Conservation (phyloP, 2,797 vertebrate genomes). For the Lycodopsis pacificus region DNA sequence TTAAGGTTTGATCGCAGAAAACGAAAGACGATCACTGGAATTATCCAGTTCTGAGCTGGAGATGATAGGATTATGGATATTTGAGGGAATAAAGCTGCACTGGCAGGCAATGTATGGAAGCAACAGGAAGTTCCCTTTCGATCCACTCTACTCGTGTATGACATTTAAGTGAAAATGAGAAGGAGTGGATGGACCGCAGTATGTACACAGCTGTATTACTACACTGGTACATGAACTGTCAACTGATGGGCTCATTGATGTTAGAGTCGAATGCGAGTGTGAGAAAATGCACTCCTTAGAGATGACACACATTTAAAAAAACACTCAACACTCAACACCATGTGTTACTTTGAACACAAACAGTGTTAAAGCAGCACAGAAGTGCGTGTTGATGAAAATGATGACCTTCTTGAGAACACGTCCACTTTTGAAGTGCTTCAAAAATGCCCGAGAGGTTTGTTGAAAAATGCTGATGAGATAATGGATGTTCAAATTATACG, state of each 20-base stretch:
- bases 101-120: not conserved
- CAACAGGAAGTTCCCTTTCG: slow-evolving; percentile 42
- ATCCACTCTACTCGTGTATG: slow-evolving; percentile 44
- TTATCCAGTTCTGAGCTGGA: slow-evolving; percentile 53
- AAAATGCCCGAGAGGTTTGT: slow-evolving; percentile 63
- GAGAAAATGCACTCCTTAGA: slow-evolving; percentile 15
- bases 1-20: slow-evolving; percentile 65
- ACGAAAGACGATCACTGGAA: slow-evolving; percentile 49
- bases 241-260: not conserved
- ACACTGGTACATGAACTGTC: slow-evolving; percentile 42
- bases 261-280: slow-evolving; percentile 36
- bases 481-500: slow-evolving; percentile 45
- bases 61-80: slow-evolving; percentile 41
- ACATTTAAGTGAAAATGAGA: slow-evolving; percentile 36
- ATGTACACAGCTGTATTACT: slow-evolving; percentile 47
- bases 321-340: slow-evolving; percentile 15
- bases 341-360: not conserved
- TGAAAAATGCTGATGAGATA: slow-evolving; percentile 50
- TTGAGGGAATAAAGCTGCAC: slow-evolving; percentile 26
- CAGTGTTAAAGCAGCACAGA: not conserved
- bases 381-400: slow-evolving; percentile 32
- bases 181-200: slow-evolving; percentile 7
- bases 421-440: slow-evolving; percentile 78
- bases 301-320: slow-evolving; percentile 36
- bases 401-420: slow-evolving; percentile 24